Conservation (phyloP, 1,140 invertebrate genomes). For the Stratiolaelaps scimitus region DNA sequence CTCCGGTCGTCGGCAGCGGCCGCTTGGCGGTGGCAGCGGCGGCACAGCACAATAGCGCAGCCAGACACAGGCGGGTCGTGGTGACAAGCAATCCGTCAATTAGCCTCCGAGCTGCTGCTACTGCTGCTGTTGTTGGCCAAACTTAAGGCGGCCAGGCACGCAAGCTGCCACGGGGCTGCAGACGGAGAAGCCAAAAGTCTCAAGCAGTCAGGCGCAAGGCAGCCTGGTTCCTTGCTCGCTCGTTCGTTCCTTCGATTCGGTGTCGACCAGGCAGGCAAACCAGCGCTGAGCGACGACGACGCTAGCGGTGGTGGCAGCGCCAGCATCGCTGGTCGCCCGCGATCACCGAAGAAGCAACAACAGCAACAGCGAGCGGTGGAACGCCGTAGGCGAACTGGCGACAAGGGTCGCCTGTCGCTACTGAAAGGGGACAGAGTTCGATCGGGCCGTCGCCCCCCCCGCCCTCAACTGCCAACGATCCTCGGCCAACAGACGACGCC, state of each 20-base stretch:
- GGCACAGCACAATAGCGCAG: too few species aligned
- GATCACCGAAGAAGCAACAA: too few species aligned
- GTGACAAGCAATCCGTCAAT: slow-evolving; percentile 29
- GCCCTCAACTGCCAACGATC: not conserved
- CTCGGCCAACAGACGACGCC: too few species aligned
- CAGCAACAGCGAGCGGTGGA: too few species aligned
- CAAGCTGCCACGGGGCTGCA: not conserved
- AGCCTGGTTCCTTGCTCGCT: too few species aligned
- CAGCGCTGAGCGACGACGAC: too few species aligned
- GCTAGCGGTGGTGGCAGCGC: too few species aligned
- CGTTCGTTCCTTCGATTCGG: too few species aligned
- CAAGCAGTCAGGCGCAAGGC: too few species aligned
- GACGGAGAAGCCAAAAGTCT: slow-evolving; percentile 1
- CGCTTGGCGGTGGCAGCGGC: not conserved
- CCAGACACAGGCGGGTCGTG: slow-evolving; percentile 7
- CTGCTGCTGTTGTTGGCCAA: not conserved
- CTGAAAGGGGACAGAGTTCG: not conserved
- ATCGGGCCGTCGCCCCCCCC: not conserved
- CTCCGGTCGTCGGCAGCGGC: not conserved
- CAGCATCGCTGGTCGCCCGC: too few species aligned
- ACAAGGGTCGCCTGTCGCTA: not conserved
- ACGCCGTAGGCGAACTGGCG: too few species aligned
- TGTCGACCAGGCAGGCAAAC: too few species aligned
- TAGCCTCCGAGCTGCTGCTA: not conserved
- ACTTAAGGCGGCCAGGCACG: slow-evolving; percentile 20